Evolutionary conservation across 2,888 invertebrate species (phyloP).

Genomic region (Drosophila parthenogenetica): DNA sequence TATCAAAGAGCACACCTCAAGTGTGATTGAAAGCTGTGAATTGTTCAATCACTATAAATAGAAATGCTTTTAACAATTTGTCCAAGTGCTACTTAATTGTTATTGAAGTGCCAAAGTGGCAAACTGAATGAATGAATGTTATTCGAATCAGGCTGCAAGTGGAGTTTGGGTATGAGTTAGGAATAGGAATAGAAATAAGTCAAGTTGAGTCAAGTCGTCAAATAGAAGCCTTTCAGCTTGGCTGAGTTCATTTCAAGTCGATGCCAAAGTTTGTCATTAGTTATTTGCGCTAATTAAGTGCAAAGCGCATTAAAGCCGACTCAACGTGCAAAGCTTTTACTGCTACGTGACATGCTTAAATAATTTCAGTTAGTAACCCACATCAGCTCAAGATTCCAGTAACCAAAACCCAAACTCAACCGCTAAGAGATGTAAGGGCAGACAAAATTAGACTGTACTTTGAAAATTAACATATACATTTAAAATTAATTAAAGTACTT

Average conservation of each 20-base stretch:
- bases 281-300: constrained; percentile 75
- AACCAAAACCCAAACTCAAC: too few relatives aligned
- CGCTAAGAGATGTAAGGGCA: too few relatives aligned
- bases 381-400: too few relatives aligned
- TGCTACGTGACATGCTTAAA: constrained; percentile 61
- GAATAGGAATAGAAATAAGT: not conserved
- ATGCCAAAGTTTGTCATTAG: constrained; percentile 69
- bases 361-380: constrained; percentile 37
- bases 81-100: constrained; percentile 35
- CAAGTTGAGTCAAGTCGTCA: constrained; percentile 23
- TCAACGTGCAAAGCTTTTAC: constrained; percentile 20
- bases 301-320: constrained; percentile 60
- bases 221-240: constrained; percentile 42
- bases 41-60: constrained; percentile 16
- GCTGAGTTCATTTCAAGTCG: constrained; percentile 32
- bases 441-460: too few relatives aligned
- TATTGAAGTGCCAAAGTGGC: constrained; percentile 20
- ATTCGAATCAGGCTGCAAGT: constrained; percentile 3
- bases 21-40: constrained; percentile 17
- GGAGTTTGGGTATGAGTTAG: not conserved
- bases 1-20: not conserved
- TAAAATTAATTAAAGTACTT: too few relatives aligned
- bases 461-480: too few relatives aligned
- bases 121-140: constrained; percentile 15
- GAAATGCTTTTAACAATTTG: constrained; percentile 11